Base-by-base conservation (phyloP, 64 coral and sea anemone species). In the Montipora efflorescens region DNA sequence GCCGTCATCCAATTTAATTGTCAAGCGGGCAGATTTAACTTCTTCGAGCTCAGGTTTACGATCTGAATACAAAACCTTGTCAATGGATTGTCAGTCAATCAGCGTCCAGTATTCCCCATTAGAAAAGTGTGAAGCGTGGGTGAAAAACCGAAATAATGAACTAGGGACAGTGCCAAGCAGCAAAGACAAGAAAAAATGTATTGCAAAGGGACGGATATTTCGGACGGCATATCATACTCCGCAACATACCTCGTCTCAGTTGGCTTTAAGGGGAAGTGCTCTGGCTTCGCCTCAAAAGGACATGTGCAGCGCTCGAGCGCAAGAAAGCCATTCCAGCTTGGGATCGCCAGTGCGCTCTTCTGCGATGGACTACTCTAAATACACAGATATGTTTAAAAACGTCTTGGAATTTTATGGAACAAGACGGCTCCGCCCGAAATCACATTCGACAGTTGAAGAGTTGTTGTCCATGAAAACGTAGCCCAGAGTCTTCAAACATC, bases 351-450 rank as follows among this genome's bases (percentile, higher is more conserved):
- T 44, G 12, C n/a, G 83, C 48, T 67, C 76, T 7, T 53, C 83
- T 2, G 62, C 64, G 9, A 81, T 93, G 48, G 92, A 93, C 49
- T 93, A 93, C 48, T 93, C 92, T 4, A 88, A 87, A 47, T 93
- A 93, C 36, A 93, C 92, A 53, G 92, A 93, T 47, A 93, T 93
- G 92, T 93, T 93, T 74, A 93, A 88, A 43, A 93, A 93, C n/a
- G 92, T 93, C 8, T 15, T 93, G 58, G 92, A 93, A 11, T 93
- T 88, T 93, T 93, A 93, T 52, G 92, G 92, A 67, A 80, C 83
- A 4, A 88, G 86, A 71, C 85, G 86, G 43, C 48, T 93, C 22
- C 66, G 81, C 44, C 82, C 92, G 19, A 93, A 93, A 78, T 67
- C 73, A 18, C 62, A 86, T 86, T 86, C 82, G n/a, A 47, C 82